Percentiles rank a stretch among this genome's conserved stretches.
Conservation (phyloP, 2,888 invertebrate species). For the Pristionchus mayeri region DNA sequence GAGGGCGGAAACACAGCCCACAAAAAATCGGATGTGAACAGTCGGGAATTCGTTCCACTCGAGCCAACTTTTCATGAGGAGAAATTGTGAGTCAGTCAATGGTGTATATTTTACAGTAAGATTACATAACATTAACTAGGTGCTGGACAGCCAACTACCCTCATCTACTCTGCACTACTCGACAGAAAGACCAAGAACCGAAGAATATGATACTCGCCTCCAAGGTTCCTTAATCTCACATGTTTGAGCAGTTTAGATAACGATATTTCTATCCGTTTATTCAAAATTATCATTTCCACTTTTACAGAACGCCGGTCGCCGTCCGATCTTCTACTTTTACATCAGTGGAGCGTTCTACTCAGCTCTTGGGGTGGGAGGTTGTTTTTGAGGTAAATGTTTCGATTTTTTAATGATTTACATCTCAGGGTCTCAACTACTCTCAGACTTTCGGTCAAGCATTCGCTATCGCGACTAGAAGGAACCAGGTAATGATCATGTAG, state of each 20-base stretch:
- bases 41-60: constrained; percentile 63
- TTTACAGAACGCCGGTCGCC: constrained; percentile 62
- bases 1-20: constrained; percentile 69
- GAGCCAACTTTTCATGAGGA: constrained; percentile 54
- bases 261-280: too few species aligned
- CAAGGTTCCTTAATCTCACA: too few species aligned
- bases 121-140: too few species aligned
- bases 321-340: constrained; percentile 75
- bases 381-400: background rate
- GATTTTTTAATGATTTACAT: too few species aligned
- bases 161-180: constrained; percentile 73
- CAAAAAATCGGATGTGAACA: constrained; percentile 75
- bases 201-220: constrained; percentile 54
- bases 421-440: constrained; percentile 16
- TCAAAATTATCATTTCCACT: too few species aligned
- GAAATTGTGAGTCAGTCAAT: constrained; percentile 8
- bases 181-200: constrained; percentile 70
- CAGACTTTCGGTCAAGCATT: constrained; percentile 66
- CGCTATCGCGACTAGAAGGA: constrained; percentile 73
- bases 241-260: too few species aligned
- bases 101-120: too few species aligned
- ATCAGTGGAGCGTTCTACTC: constrained; percentile 63
- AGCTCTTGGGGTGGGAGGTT: background rate
- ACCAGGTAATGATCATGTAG: constrained; percentile 66
- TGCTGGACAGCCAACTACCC: constrained; percentile 73